phyloP scores from a whole-genome alignment of 2,888 invertebrate species.

The Laothoe populi region DNA sequence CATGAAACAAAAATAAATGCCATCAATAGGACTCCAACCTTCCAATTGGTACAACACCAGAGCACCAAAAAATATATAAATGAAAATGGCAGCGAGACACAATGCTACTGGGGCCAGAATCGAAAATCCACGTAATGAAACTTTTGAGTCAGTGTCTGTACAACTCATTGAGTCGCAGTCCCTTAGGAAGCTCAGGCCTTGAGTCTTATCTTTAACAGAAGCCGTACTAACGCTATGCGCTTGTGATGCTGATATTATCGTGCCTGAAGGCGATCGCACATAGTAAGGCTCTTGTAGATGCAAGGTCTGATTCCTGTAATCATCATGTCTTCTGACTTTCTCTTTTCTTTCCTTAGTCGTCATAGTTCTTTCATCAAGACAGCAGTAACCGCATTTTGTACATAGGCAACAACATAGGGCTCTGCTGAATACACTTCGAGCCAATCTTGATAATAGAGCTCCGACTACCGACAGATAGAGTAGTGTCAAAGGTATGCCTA shows the following conservation, averaged over 20 bases:
- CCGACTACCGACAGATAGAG: conserved; percentile 95
- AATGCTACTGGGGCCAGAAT: conserved; percentile 95
- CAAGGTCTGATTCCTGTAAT: conserved; percentile 85
- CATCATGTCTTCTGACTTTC: conserved; percentile 89
- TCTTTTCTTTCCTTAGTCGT: conserved; percentile 91
- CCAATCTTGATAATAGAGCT: conserved; percentile 92
- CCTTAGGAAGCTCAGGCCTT: conserved; percentile 73
- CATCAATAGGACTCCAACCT: conserved; percentile 96
- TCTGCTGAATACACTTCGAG: conserved; percentile 92
- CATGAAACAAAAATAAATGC: conserved; percentile 98
- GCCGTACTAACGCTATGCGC: conserved; percentile 74
- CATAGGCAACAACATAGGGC: conserved; percentile 94
- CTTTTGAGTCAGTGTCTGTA: conserved; percentile 88
- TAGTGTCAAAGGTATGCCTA: conserved; percentile 94
- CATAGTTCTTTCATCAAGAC: conserved; percentile 93
- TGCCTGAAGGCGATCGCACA: conserved; percentile 83
- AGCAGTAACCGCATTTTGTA: conserved; percentile 95
- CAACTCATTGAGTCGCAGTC: conserved; percentile 85
- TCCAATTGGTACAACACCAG: conserved; percentile 95
- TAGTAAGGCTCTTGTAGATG: conserved; percentile 89
- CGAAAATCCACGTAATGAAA: conserved; percentile 89
- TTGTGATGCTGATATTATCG: conserved; percentile 81
- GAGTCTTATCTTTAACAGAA: conserved; percentile 75
- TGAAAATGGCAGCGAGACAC: conserved; percentile 94
- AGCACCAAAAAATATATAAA: conserved; percentile 96